phyloP scores from a whole-genome alignment of 1,140 invertebrate genomes.

The Procambarus clarkii region DNA sequence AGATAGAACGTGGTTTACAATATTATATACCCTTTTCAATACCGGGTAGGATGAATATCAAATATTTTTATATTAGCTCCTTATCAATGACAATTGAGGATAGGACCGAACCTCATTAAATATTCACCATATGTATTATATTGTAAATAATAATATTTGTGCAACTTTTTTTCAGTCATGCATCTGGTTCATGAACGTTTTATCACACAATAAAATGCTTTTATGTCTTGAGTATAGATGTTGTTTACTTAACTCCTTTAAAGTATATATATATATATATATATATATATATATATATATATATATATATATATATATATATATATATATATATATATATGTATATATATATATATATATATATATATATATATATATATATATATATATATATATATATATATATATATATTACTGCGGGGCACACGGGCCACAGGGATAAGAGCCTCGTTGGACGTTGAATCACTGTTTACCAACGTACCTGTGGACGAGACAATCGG shows the following conservation, averaged over 20 bases:
- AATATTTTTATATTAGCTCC: constrained; percentile 42
- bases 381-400: constrained; percentile 9
- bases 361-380: constrained; percentile 12
- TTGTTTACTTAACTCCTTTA: too few relatives aligned
- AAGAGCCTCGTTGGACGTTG: too few relatives aligned
- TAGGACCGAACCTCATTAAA: background rate
- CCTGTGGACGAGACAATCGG: too few relatives aligned
- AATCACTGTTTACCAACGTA: too few relatives aligned
- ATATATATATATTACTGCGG: constrained; percentile 7
- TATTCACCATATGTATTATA: constrained; percentile 4
- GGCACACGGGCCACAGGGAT: too few relatives aligned
- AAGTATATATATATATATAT: constrained; percentile 6
- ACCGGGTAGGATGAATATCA: background rate
- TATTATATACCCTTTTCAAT: background rate
- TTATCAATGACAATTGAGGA: background rate
- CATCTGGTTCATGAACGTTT: constrained; percentile 35
- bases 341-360: constrained; percentile 5
- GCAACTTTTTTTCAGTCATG: constrained; percentile 27
- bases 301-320: constrained; percentile 9
- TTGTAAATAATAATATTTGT: too few relatives aligned
- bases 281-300: constrained; percentile 12
- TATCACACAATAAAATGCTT: too few relatives aligned
- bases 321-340: constrained; percentile 13
- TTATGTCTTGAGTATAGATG: too few relatives aligned
- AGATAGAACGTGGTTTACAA: background rate